Evolutionary conservation across 2,888 invertebrate species (phyloP).

Genomic region (Chaitophorus viminalis): DNA sequence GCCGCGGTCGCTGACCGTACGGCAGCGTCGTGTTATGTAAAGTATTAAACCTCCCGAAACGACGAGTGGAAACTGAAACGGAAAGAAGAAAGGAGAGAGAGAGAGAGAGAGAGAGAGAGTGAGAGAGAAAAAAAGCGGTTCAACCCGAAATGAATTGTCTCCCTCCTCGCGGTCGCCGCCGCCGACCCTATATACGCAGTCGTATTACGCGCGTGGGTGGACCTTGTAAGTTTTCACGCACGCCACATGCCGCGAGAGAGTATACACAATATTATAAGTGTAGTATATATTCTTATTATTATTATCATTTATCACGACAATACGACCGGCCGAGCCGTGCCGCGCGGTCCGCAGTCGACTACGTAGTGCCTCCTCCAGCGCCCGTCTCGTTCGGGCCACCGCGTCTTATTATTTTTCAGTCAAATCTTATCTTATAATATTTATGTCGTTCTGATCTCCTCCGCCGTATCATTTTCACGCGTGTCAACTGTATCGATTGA

Average conservation of each 20-base stretch:
- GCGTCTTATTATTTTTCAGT: neutral
- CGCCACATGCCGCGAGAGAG: conserved; percentile 33
- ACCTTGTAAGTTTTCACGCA: conserved; percentile 50
- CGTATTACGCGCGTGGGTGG: conserved; percentile 38
- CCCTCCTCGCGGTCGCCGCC: neutral
- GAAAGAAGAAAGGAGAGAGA: neutral
- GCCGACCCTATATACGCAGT: neutral
- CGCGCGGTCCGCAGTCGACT: conserved; percentile 21
- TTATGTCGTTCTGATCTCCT: neutral
- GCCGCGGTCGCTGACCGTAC: conserved; percentile 30
- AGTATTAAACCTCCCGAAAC: conserved; percentile 12
- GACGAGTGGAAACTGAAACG: neutral
- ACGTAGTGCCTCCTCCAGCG: neutral
- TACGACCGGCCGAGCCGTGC: conserved; percentile 3
- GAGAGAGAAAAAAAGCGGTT: neutral
- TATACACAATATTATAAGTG: neutral
- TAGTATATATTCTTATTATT: neutral
- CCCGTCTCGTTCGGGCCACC: neutral
- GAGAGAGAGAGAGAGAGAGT: too few species aligned
- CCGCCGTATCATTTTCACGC: neutral
- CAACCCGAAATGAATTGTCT: neutral
- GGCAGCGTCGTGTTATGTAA: conserved; percentile 11
- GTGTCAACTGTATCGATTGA: neutral
- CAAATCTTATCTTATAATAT: neutral
- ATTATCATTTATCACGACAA: conserved; percentile 28